Conservation (phyloP, 2,888 invertebrate genomes). For the Entomobrya multifasciata region DNA sequence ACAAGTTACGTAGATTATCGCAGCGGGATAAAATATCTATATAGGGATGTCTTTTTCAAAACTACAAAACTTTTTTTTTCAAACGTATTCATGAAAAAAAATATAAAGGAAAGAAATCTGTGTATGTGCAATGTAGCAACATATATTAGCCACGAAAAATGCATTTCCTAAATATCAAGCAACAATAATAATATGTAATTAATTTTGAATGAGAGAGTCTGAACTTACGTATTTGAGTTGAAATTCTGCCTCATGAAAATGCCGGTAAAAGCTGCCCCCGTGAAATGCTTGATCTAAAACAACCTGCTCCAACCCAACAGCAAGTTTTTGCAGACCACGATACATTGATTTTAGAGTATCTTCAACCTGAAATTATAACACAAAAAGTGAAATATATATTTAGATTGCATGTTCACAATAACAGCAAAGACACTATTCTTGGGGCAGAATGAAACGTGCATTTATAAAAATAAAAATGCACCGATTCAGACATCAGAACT, state of each 20-base stretch:
- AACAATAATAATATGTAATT: slow-evolving; percentile 14
- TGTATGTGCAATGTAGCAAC: neutral
- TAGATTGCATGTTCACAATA: neutral
- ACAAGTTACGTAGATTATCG: slow-evolving; percentile 60
- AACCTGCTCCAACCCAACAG: slow-evolving; percentile 87
- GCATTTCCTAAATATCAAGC: slow-evolving; percentile 30
- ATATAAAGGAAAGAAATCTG: neutral
- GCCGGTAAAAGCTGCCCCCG: slow-evolving; percentile 82
- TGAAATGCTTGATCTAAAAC: slow-evolving; percentile 84
- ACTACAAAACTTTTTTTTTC: neutral
- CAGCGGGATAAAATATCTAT: slow-evolving; percentile 64
- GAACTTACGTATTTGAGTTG: slow-evolving; percentile 84
- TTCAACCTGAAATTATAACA: slow-evolving; percentile 82
- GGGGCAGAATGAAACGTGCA: slow-evolving; percentile 39
- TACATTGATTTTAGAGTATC: slow-evolving; percentile 84
- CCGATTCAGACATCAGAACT: no score
- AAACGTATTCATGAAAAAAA: neutral
- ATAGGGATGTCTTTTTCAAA: slow-evolving; percentile 2
- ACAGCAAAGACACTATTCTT: neutral
- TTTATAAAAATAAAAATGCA: neutral
- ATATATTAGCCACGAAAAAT: neutral
- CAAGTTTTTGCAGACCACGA: slow-evolving; percentile 87
- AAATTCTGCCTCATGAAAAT: slow-evolving; percentile 85
- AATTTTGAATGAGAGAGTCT: neutral
- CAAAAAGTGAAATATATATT: slow-evolving; percentile 15